Percentiles rank a stretch among this genome's conserved stretches.
Evolutionary conservation across 2,888 invertebrate genomes (phyloP).

Genomic region (Allacma fusca): DNA sequence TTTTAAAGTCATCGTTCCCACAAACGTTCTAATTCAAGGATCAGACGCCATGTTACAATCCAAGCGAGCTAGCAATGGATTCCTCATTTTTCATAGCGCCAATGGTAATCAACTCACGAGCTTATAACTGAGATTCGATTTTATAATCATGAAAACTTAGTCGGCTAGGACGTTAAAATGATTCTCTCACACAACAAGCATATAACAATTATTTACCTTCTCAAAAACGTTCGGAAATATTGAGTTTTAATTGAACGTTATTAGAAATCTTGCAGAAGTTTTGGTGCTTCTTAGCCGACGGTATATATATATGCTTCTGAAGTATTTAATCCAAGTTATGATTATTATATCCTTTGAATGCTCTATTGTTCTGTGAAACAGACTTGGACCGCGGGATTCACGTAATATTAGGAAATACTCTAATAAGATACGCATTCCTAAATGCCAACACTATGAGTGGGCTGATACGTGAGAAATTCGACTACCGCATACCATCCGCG

Average conservation of each 20-base stretch:
- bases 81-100: slow-evolving; percentile 58
- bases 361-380: slow-evolving; percentile 8
- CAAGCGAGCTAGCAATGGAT: slow-evolving; percentile 60
- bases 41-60: slow-evolving; percentile 55
- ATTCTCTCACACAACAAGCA: too few relatives aligned
- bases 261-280: too few relatives aligned
- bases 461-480: slow-evolving; percentile 59
- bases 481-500: slow-evolving; percentile 59
- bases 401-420: slow-evolving; percentile 56
- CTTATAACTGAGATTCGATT: not conserved
- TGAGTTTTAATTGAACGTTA: too few relatives aligned
- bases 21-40: slow-evolving; percentile 55
- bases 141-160: not conserved
- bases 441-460: slow-evolving; percentile 50
- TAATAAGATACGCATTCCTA: slow-evolving; percentile 60
- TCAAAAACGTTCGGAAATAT: too few relatives aligned
- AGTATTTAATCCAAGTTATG: too few relatives aligned
- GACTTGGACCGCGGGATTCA: slow-evolving; percentile 58
- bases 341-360: too few relatives aligned
- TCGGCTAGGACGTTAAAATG: too few relatives aligned
- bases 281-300: too few relatives aligned
- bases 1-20: slow-evolving; percentile 55
- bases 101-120: slow-evolving; percentile 45
- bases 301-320: too few relatives aligned
- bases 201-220: too few relatives aligned